These are phyloP conservation scores for Forpus xanthops DNA, from an alignment of 2,797 vertebrate species.

Conservation along the genomic window DNA sequence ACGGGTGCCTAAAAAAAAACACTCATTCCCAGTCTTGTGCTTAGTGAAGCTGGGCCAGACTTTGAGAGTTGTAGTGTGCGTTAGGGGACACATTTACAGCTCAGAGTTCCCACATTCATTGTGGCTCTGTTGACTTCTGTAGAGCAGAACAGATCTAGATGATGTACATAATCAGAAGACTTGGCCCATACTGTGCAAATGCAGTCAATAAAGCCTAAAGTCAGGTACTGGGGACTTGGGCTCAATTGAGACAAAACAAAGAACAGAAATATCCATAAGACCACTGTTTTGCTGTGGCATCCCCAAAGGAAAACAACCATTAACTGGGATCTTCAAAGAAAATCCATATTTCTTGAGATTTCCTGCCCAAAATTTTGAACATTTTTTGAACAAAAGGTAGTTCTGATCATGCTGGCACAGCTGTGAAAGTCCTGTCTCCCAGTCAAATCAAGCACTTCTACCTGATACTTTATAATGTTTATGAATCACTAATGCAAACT, in stretches of 20 bases:
- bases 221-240: neutral
- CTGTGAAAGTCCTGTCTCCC: neutral
- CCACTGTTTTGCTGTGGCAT: neutral
- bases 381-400: neutral
- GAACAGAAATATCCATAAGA: neutral
- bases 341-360: neutral
- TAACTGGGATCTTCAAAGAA: neutral
- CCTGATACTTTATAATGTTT: neutral
- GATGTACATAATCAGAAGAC: neutral
- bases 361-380: neutral
- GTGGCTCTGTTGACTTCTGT: neutral
- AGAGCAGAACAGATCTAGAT: neutral
- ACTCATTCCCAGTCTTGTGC: neutral
- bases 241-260: neutral
- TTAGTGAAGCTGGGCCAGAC: neutral
- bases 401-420: neutral
- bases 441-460: neutral
- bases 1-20: neutral
- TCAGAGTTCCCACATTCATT: neutral
- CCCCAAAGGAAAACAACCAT: neutral
- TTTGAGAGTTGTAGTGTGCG: neutral
- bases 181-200: neutral
- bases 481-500: neutral
- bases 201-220: conserved; percentile 6
- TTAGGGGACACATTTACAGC: conserved; percentile 17